Base-by-base conservation (phyloP, 1,140 invertebrate genomes). In the Tetramorium simillimum region DNA sequence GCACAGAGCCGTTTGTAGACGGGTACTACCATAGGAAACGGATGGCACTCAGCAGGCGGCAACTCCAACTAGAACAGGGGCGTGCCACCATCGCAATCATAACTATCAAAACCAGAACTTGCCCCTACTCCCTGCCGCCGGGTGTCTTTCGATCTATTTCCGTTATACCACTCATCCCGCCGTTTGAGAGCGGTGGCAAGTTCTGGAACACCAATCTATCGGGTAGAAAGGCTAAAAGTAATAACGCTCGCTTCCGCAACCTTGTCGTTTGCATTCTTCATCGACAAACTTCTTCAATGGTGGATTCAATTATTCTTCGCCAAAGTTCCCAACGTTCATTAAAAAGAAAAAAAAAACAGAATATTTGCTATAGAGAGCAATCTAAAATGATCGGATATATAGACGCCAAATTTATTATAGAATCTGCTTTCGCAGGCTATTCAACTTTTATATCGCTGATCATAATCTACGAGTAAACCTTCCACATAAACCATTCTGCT, bases 91-190 rank as follows among this genome's bases (percentile, higher is more conserved):
- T 91, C 86, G 92, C 92, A 94, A 94, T 94, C 93, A 94, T 93
- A 94, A 94, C 93, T 93, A 93, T 93, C 92, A 94, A 90, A 86
- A 93, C 87, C 90, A 93, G 89, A 93, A 94, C 89, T 92, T 92
- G 73, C 89, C 86, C 40, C 84, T 72, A 91, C 77, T 85, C 21
- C 67, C 80, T 73, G 67, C 58, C 28, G 70, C 76, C 33, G 65
- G 53, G 58, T 87, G 87, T 88, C 86, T 87, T 88, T 86, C 75
- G 76, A 73, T 86, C 85, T 87, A 72, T 81, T 88, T 88, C 89
- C 90, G 85, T 89, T 92, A 82, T 90, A 89, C 92, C 56, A 33
- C 53, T 86, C 53, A 75, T 84, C 70, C 72, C 69, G 91, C 90
- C 92, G 92, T 93, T 93, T 93, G 91, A 92, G 91, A 93, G 88